Evolutionary conservation across 2,888 invertebrate species (phyloP).

Genomic region (Mythimna pallens): DNA sequence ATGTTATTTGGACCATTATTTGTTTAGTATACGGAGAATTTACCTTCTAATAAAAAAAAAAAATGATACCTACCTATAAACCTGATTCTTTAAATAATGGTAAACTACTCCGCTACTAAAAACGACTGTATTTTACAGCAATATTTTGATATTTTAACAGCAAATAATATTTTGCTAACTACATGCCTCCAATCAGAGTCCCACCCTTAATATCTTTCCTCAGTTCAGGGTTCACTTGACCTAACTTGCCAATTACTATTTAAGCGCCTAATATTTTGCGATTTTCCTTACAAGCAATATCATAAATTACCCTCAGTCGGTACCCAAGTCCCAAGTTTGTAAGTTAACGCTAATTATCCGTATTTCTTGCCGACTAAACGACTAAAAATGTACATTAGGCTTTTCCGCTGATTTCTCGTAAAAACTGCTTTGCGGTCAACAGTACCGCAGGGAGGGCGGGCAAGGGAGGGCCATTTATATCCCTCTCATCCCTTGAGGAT

Average conservation of each 20-base stretch:
- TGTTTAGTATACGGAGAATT: too few species aligned
- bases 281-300: constrained; percentile 9
- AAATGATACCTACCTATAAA: too few species aligned
- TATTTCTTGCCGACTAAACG: constrained; percentile 52
- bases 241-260: constrained; percentile 3
- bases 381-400: constrained; percentile 59
- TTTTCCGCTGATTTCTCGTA: constrained; percentile 64
- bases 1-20: too few species aligned
- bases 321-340: constrained; percentile 21
- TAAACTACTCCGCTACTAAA: too few species aligned
- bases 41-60: too few species aligned
- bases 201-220: neutral
- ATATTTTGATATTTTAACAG: too few species aligned
- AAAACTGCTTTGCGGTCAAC: constrained; percentile 68
- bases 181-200: neutral
- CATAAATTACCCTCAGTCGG: constrained; percentile 32
- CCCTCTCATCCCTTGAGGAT: constrained; percentile 76
- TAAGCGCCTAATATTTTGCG: neutral
- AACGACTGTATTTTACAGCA: too few species aligned
- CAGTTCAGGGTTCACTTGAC: neutral
- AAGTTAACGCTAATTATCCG: constrained; percentile 53
- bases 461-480: constrained; percentile 72
- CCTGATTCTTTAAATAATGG: too few species aligned
- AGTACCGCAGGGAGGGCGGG: constrained; percentile 51
- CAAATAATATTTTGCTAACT: neutral